These are phyloP conservation scores for Lophochroa leadbeateri DNA, from an alignment of 2,113 vertebrate species.

Conservation along the genomic window DNA sequence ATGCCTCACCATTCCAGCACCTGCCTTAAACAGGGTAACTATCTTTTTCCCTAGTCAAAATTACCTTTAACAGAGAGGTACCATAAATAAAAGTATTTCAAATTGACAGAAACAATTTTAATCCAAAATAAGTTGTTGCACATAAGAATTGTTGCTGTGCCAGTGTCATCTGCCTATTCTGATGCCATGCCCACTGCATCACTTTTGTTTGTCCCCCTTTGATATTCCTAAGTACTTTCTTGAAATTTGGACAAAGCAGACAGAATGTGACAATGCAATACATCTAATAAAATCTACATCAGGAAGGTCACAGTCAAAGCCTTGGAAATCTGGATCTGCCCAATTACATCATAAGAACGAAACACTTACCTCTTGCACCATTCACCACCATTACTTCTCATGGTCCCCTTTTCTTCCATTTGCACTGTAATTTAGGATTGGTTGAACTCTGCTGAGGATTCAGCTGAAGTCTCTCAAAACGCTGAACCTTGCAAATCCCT, in stretches of 20 bases:
- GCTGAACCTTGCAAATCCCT: not conserved
- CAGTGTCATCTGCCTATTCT: not conserved
- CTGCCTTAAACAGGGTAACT: not conserved
- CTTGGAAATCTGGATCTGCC: not conserved
- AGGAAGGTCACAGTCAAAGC: not conserved
- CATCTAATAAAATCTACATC: not conserved
- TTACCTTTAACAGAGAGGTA: not conserved
- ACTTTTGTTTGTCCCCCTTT: not conserved
- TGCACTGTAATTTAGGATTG: not conserved
- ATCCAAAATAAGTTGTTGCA: not conserved
- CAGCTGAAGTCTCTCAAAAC: not conserved
- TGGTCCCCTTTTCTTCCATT: not conserved
- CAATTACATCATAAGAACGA: not conserved
- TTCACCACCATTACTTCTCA: not conserved
- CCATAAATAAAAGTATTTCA: not conserved
- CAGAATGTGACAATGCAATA: not conserved
- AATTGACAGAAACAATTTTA: not conserved
- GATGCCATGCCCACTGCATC: not conserved
- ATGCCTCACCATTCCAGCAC: no score
- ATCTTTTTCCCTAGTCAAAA: not conserved
- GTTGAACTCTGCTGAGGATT: not conserved
- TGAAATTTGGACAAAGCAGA: not conserved
- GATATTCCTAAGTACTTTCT: not conserved
- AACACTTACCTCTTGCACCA: not conserved
- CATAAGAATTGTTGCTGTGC: not conserved